phyloP scores from a whole-genome alignment of 2,113 vertebrate genomes.

The Aramus guarauna region DNA sequence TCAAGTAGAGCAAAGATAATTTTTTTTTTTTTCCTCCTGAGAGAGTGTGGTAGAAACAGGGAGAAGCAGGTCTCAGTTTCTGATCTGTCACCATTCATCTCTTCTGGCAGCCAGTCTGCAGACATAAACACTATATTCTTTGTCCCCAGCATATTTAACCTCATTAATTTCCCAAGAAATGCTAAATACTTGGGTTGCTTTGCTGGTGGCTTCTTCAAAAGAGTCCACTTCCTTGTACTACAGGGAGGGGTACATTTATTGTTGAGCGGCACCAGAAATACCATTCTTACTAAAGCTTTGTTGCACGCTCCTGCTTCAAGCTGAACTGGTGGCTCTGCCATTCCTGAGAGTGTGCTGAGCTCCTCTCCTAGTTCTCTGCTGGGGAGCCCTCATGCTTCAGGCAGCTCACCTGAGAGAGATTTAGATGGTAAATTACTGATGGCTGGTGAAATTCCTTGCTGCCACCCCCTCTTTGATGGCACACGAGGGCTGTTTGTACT shows the following conservation, averaged over 20 bases:
- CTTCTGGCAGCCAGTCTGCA: neutral
- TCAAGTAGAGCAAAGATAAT: neutral
- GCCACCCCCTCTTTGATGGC: neutral
- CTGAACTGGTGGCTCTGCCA: neutral
- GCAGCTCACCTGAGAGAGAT: neutral
- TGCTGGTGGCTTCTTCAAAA: neutral
- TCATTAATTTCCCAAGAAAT: neutral
- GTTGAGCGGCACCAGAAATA: neutral
- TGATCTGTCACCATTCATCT: neutral
- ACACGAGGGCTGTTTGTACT: fast-evolving
- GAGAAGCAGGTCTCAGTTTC: neutral
- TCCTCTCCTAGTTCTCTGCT: neutral
- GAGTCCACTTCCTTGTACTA: neutral
- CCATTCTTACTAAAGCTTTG: neutral
- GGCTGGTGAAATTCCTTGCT: neutral
- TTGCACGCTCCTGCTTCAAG: neutral
- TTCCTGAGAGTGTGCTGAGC: fast-evolving
- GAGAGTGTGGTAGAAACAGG: neutral
- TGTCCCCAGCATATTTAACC: neutral
- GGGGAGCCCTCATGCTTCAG: neutral
- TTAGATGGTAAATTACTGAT: neutral
- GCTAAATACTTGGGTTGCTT: neutral
- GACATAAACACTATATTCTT: neutral
- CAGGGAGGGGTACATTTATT: neutral
- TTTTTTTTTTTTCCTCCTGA: neutral